Conservation (phyloP, 2,113 vertebrate species). For the Apistogramma diplotaenia region DNA sequence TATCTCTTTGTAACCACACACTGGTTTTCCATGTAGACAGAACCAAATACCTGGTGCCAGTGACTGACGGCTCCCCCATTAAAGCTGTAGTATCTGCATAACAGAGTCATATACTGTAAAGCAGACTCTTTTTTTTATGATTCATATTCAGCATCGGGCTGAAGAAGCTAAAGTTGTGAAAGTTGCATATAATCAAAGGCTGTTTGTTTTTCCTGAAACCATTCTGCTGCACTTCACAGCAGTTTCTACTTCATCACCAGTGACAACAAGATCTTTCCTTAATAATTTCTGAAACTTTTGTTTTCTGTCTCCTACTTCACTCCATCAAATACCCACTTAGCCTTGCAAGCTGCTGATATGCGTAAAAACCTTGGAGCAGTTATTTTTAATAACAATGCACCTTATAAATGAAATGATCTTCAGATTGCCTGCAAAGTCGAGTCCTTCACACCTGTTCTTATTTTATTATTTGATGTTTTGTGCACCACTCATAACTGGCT, state of each 20-base stretch:
- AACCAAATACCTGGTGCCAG: background rate
- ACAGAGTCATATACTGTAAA: background rate
- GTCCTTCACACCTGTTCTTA: background rate
- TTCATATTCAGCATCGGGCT: background rate
- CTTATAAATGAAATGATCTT: background rate
- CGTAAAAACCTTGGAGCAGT: background rate
- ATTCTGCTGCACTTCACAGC: background rate
- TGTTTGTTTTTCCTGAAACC: background rate
- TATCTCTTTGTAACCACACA: background rate
- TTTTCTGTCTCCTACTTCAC: background rate
- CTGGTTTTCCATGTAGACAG: background rate
- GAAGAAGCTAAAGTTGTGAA: background rate
- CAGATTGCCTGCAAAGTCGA: background rate
- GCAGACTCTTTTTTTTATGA: background rate
- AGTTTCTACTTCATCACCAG: background rate
- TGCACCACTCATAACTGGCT: background rate
- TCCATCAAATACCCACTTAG: background rate
- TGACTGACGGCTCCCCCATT: background rate
- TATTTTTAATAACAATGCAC: background rate
- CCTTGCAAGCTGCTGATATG: background rate
- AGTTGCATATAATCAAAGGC: background rate
- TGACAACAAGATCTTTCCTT: background rate
- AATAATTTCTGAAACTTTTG: background rate
- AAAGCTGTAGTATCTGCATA: accelerated
- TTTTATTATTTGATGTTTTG: background rate